These are phyloP conservation scores for Eurypyga helias DNA, from an alignment of 2,113 vertebrate genomes.

Conservation along the genomic window DNA sequence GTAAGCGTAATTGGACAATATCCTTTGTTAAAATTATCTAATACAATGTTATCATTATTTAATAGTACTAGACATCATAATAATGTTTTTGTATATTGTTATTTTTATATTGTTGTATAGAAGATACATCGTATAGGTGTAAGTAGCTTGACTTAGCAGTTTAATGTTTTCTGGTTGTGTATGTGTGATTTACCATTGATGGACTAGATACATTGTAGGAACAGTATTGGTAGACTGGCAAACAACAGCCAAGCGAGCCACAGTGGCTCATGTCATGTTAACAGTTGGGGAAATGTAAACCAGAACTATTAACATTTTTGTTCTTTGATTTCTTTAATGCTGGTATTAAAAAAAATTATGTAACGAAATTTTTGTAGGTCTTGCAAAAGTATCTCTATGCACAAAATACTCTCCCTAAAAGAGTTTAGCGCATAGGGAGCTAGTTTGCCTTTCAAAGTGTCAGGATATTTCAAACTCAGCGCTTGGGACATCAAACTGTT, in stretches of 20 bases:
- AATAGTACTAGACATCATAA: not conserved
- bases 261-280: not conserved
- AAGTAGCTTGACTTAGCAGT: not conserved
- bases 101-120: not conserved
- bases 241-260: no score
- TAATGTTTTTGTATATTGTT: not conserved
- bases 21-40: not conserved
- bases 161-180: not conserved
- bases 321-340: not conserved
- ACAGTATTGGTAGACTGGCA: not conserved
- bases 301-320: not conserved
- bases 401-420: not conserved
- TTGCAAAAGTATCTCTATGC: not conserved
- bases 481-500: not conserved
- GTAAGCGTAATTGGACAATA: not conserved
- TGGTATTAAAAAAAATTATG: not conserved
- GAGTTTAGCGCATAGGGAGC: no score
- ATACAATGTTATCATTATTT: not conserved
- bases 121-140: no score
- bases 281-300: not conserved
- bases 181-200: not conserved
- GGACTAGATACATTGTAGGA: not conserved
- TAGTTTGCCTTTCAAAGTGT: not conserved
- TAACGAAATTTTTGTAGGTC: not conserved
- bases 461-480: not conserved